phyloP scores from a whole-genome alignment of 2,888 invertebrate species.

The Polydrusus cervinus region DNA sequence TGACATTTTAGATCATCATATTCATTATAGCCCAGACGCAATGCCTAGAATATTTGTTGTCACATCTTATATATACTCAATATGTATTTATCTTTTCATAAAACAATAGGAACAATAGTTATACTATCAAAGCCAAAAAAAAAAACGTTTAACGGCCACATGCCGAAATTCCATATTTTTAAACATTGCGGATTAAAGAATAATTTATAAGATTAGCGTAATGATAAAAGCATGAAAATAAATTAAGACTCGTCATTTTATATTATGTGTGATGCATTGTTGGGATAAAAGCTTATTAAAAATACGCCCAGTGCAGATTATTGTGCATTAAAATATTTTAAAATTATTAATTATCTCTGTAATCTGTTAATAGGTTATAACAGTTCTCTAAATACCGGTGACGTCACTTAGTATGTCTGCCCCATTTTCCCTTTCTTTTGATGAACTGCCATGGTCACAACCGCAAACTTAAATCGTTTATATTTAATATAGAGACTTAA shows the following conservation, averaged over 20 bases:
- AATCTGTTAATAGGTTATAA: no score
- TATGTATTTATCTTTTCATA: constrained; percentile 1
- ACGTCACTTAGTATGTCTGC: no score
- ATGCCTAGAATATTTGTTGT: not conserved
- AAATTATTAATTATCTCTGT: no score
- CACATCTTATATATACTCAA: not conserved
- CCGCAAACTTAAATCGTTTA: no score
- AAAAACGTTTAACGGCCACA: not conserved
- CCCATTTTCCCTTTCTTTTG: no score
- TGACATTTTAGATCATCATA: constrained; percentile 7
- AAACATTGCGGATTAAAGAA: not conserved
- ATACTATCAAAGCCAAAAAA: not conserved
- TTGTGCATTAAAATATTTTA: no score
- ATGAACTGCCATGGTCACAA: no score
- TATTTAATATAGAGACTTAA: no score
- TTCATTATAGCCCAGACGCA: not conserved
- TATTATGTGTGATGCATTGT: not conserved
- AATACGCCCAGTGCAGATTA: no score
- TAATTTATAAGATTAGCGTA: not conserved
- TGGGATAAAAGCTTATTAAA: no score
- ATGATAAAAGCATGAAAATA: not conserved
- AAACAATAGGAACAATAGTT: not conserved
- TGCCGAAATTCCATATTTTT: not conserved
- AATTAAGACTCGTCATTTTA: not conserved
- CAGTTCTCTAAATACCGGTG: no score